Conservation (phyloP, 1,140 invertebrate genomes). For the Scaptomyza hsui region DNA sequence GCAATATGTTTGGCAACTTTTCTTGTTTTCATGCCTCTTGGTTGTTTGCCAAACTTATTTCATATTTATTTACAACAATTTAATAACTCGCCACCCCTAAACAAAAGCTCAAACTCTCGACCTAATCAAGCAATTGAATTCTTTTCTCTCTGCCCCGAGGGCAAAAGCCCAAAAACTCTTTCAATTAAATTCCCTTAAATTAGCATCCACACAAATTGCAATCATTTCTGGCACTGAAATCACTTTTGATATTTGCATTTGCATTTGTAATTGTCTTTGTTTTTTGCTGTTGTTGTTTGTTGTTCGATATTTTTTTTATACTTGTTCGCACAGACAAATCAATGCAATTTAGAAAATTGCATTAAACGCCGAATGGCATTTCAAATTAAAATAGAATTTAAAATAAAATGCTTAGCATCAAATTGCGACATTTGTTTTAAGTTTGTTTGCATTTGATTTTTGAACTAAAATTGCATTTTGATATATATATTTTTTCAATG, state of each 20-base stretch:
- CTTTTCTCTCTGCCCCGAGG: not conserved
- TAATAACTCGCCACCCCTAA: slow-evolving; percentile 52
- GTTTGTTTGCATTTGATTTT: slow-evolving; percentile 33
- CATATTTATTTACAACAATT: slow-evolving; percentile 60
- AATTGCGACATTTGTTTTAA: slow-evolving; percentile 32
- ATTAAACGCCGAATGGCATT: slow-evolving; percentile 67
- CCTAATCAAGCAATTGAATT: slow-evolving; percentile 48
- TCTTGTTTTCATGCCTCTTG: slow-evolving; percentile 45
- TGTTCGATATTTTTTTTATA: not conserved
- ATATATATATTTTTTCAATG: not conserved
- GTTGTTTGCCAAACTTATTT: slow-evolving; percentile 58
- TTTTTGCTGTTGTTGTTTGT: slow-evolving; percentile 4
- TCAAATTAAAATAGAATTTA: slow-evolving; percentile 55
- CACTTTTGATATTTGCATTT: slow-evolving; percentile 42
- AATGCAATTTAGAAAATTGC: slow-evolving; percentile 77
- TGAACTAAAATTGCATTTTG: not conserved
- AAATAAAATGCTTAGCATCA: slow-evolving; percentile 29
- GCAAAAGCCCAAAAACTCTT: slow-evolving; percentile 18
- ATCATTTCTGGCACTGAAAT: slow-evolving; percentile 54
- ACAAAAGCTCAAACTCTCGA: slow-evolving; percentile 1
- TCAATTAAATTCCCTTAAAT: slow-evolving; percentile 72
- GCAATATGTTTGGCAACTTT: slow-evolving; percentile 72
- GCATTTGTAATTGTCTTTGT: not conserved
- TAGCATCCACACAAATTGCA: slow-evolving; percentile 53
- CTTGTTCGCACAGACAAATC: slow-evolving; percentile 40